Evolutionary conservation across 2,113 vertebrate genomes (phyloP).

Genomic region (Ciconia stormi): DNA sequence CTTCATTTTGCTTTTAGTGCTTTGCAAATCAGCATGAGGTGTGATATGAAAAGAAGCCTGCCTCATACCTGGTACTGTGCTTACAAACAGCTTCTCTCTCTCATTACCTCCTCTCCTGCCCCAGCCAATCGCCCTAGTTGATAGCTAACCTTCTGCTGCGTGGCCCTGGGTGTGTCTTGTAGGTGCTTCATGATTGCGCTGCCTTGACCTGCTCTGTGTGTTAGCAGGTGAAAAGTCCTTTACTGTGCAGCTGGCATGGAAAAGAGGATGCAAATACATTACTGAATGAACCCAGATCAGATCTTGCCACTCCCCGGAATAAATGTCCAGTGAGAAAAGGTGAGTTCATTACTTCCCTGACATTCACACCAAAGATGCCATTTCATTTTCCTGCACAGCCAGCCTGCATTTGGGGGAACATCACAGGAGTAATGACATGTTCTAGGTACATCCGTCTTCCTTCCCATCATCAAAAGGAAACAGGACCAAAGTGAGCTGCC

Average conservation of each 20-base stretch:
- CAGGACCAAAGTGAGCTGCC: neutral
- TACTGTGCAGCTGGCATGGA: neutral
- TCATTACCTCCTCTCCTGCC: neutral
- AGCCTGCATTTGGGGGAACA: neutral
- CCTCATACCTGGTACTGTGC: neutral
- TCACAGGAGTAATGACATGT: neutral
- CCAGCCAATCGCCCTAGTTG: neutral
- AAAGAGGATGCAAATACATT: neutral
- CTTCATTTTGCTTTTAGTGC: neutral
- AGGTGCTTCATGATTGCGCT: neutral
- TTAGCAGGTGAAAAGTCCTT: constrained; percentile 33
- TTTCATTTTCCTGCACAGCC: neutral
- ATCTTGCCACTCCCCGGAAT: neutral
- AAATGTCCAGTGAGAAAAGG: neutral
- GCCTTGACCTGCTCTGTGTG: neutral
- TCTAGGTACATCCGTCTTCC: neutral
- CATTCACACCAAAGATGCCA: neutral
- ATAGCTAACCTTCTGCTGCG: neutral
- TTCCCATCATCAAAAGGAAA: neutral
- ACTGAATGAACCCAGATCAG: neutral
- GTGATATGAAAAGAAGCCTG: neutral
- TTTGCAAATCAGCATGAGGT: neutral
- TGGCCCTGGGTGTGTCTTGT: neutral
- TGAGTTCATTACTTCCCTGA: neutral
- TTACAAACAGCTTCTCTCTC: constrained; percentile 11